Percentiles rank a stretch among this genome's conserved stretches.
These are phyloP conservation scores for Leucophenga montana DNA, from an alignment of 2,888 invertebrate species.

Conservation along the genomic window DNA sequence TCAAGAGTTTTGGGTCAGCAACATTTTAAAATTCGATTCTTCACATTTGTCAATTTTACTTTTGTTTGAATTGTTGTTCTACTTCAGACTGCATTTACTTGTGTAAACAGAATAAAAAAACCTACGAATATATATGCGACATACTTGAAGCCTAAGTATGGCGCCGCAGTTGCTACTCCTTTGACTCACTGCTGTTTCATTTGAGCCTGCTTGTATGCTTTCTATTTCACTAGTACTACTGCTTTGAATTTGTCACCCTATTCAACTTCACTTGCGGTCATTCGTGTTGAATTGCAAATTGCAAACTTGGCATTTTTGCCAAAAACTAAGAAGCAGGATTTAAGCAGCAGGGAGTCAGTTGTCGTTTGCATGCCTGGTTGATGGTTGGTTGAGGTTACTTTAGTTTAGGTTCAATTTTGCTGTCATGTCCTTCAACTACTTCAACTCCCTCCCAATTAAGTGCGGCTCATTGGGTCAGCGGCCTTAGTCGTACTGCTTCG, in stretches of 20 bases:
- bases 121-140: not conserved
- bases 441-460: too few species aligned
- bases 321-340: not conserved
- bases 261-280: conserved; percentile 55
- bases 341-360: not conserved
- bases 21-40: not conserved
- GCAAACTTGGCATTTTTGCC: conserved; percentile 58
- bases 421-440: not conserved
- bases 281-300: conserved; percentile 57
- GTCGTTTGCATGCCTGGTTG: too few species aligned
- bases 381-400: not conserved
- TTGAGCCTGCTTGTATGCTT: conserved; percentile 3
- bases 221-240: too few species aligned
- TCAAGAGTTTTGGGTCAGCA: not conserved
- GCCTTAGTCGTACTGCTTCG: not conserved
- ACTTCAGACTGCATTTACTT: conserved; percentile 1
- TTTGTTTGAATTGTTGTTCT: not conserved
- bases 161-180: not conserved
- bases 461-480: conserved; percentile 4
- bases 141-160: not conserved
- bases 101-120: not conserved
- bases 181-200: not conserved
- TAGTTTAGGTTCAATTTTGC: not conserved
- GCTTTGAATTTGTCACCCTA: conserved; percentile 40
- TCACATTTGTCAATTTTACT: not conserved